Base-by-base conservation (phyloP, 2,888 invertebrate species). In the Stictocephala bisonia region DNA sequence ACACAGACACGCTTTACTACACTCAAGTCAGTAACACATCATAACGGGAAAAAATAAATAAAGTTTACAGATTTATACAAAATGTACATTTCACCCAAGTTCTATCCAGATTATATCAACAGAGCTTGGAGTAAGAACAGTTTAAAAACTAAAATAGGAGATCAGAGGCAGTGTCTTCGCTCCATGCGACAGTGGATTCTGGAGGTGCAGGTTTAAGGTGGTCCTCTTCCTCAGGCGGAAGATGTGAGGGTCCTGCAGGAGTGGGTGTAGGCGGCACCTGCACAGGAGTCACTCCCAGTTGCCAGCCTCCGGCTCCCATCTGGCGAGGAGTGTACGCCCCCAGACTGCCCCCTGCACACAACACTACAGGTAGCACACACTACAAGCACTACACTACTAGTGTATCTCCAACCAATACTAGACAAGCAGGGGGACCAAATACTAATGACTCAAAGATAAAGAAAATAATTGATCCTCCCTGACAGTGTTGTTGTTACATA, bases 311-410 rank as follows among this genome's bases (percentile, higher is more conserved):
- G 79, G 87, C 86, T 78, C 87, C 86, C 70, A 89, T 89, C 87
- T 93, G 92, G 86, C 92, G 89, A 74, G 95, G 95, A 80, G 93
- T 94, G 87, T 95, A 95, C 82, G 90, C 92, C 77, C 92, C 89
- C 83, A 95, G 87, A 75, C 82, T 83, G 75, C 83, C 81, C 78
- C 85, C 86, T 85, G 78, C 68, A 81, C 80, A 70, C 26, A 53
- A 70, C 35, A 31, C 68, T 68, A 70, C 40, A 51, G 24, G 51
- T 51, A 26, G 24, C 26, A 51, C 48, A 48, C 9, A 15, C 48
- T 18, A 73, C n/a, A 77, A 71, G 56, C 72, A 72, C 71, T 76
- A 74, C 50, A 58, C 11, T 26, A 40, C n/a, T n/a, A n/a, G n/a
- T n/a, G n/a, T n/a, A n/a, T n/a, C n/a, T n/a, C n/a, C n/a, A n/a